Percentiles rank a stretch among this genome's conserved stretches.
phyloP scores from a whole-genome alignment of 2,113 vertebrate genomes.

The Nerophis ophidion region DNA sequence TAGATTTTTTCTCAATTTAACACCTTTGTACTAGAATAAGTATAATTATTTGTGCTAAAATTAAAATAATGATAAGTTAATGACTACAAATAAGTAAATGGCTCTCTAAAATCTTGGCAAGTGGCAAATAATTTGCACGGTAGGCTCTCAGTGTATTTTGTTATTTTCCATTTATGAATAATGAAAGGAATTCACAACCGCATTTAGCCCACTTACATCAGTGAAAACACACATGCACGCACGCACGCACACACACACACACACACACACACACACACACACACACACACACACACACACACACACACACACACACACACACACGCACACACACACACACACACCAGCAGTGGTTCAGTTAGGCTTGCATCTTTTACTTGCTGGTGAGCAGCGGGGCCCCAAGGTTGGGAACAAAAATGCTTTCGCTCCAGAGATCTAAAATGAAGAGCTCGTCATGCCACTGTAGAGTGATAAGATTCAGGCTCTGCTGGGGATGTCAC shows the following conservation, averaged over 20 bases:
- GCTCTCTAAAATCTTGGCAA: too few species aligned
- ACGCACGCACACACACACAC: too few species aligned
- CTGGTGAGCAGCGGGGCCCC: constrained; percentile 36
- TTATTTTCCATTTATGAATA: neutral
- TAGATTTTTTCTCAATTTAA: too few species aligned
- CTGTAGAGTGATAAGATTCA: constrained; percentile 59
- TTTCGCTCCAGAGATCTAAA: constrained; percentile 56
- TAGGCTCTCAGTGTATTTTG: too few species aligned
- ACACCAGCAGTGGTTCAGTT: constrained; percentile 2
- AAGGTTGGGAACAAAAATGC: constrained; percentile 50
- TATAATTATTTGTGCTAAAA: too few species aligned
- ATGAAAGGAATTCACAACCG: neutral
- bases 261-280: too few species aligned
- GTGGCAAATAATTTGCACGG: too few species aligned
- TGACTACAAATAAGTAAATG: too few species aligned
- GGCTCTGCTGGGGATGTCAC: constrained; percentile 48
- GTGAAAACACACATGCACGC: neutral
- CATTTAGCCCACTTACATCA: constrained; percentile 3
- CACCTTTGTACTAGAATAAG: too few species aligned
- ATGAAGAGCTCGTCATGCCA: constrained; percentile 48
- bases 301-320: neutral
- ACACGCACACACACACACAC: neutral
- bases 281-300: too few species aligned
- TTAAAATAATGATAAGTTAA: too few species aligned
- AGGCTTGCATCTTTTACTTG: constrained; percentile 25